phyloP scores from a whole-genome alignment of 2,797 vertebrate genomes.

The Staurois parvus region DNA sequence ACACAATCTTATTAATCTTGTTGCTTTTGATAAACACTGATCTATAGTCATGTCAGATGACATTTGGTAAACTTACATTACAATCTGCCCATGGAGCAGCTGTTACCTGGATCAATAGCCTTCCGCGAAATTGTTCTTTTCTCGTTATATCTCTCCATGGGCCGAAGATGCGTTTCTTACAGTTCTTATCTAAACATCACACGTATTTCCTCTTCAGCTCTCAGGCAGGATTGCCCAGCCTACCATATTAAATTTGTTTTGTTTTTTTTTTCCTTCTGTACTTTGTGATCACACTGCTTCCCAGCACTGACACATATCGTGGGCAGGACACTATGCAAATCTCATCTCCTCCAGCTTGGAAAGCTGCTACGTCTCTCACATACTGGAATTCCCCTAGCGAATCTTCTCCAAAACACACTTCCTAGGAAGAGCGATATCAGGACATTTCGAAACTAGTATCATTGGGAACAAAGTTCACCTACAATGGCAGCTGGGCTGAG shows the following conservation, averaged over 20 bases:
- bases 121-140: not conserved
- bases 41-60: not conserved
- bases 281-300: slow-evolving; percentile 24
- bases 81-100: not conserved
- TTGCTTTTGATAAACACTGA: too few relatives aligned
- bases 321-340: slow-evolving; percentile 28
- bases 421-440: too few relatives aligned
- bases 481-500: too few relatives aligned
- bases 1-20: too few relatives aligned
- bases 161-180: not conserved
- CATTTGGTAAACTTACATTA: slow-evolving; percentile 6
- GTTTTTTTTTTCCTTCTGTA: slow-evolving; percentile 23
- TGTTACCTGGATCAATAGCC: not conserved
- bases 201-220: slow-evolving; percentile 45
- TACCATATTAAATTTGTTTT: not conserved
- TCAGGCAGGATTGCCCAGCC: slow-evolving; percentile 14
- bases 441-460: too few relatives aligned
- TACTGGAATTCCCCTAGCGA: too few relatives aligned
- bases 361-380: not conserved
- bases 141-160: not conserved
- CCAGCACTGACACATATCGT: slow-evolving; percentile 37
- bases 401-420: too few relatives aligned
- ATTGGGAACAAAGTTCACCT: too few relatives aligned
- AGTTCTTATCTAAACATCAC: not conserved
- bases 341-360: slow-evolving; percentile 8